A percentile compares a stretch with the other conserved stretches of the same genome.
Evolutionary conservation across 1,140 invertebrate species (phyloP).

Genomic region (Ptiloglossa arizonensis): DNA sequence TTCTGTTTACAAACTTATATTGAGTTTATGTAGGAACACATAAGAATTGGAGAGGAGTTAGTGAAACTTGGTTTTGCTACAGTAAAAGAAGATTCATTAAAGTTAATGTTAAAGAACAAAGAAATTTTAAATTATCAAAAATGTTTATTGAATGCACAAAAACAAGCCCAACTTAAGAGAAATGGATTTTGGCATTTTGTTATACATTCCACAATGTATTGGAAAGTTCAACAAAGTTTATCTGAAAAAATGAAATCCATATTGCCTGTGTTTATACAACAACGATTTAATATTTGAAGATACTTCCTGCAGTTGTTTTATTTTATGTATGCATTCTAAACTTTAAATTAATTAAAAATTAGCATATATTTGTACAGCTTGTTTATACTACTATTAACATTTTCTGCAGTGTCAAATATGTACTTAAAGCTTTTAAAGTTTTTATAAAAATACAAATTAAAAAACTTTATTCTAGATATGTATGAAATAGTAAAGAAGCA

Average conservation of each 20-base stretch:
- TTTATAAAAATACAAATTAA: background rate
- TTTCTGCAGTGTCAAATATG: no score
- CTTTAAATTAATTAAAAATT: background rate
- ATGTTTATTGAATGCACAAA: slow-evolving; percentile 75
- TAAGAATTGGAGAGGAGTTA: slow-evolving; percentile 78
- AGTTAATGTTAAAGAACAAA: slow-evolving; percentile 57
- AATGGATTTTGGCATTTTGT: slow-evolving; percentile 81
- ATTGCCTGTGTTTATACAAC: slow-evolving; percentile 61
- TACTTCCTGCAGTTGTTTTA: background rate
- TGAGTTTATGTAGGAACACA: slow-evolving; percentile 56
- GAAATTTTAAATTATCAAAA: slow-evolving; percentile 72
- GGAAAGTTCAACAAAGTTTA: slow-evolving; percentile 69
- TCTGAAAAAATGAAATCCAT: slow-evolving; percentile 63
- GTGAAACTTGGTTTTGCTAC: slow-evolving; percentile 81
- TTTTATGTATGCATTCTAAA: background rate
- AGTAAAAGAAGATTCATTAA: slow-evolving; percentile 63
- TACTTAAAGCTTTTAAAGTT: slow-evolving; percentile 1
- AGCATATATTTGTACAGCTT: background rate
- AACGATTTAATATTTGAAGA: slow-evolving; percentile 63
- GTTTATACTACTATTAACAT: background rate
- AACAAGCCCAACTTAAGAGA: slow-evolving; percentile 76
- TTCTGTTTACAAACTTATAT: slow-evolving; percentile 6
- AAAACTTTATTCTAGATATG: background rate
- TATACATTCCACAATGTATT: slow-evolving; percentile 73
- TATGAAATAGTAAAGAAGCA: background rate